Evolutionary conservation across 2,113 vertebrate species (phyloP), one percentile per base, ranked within the genome.

Genomic region (Rhineura floridana): DNA sequence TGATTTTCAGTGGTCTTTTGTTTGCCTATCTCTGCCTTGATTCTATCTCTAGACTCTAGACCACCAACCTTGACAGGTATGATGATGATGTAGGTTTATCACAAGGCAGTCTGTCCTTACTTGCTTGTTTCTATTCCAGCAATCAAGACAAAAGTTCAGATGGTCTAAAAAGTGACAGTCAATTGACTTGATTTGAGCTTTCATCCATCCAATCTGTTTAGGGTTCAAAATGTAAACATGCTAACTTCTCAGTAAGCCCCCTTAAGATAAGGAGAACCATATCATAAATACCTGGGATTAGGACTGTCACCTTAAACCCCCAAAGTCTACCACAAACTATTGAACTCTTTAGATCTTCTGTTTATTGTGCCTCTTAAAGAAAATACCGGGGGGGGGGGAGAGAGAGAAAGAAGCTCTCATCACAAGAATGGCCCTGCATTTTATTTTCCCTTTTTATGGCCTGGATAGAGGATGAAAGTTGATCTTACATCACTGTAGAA

Each of bases 391-490:
- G 19, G 12, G 19, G 55, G 19, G 23, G 48, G 44, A 67, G 44
- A 46, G 36, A 67, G 3, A 23, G 46, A 79, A 33, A 42, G 28
- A 75, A 12, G 2, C 12, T 44, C 4, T 44, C 52, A 36, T 73
- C 9, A 63, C 25, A 76, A 65, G n/a, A 50, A 6, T 78, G 55
- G n/a, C 10, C 6, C 6, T 79, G 33, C 25, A 76, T 76, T 86
- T 89, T 86, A 67, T 81, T 76, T 76, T 76, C 36, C 70, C 62
- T 86, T 36, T 73, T 80, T 81, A 42, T 59, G 7, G 1, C 81
- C 87, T 65, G 91, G 28, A 88, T 77, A 23, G 69, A 30, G 12
- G 82, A 10, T 9, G 75, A 88, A 90, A 91, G 80, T 77, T 50
- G 6, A 3, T 15, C 50, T 87, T 82, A 76, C 62, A 62, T 42